Base-by-base conservation (phyloP, 2,888 invertebrate genomes). In the Resseliella maxima region DNA sequence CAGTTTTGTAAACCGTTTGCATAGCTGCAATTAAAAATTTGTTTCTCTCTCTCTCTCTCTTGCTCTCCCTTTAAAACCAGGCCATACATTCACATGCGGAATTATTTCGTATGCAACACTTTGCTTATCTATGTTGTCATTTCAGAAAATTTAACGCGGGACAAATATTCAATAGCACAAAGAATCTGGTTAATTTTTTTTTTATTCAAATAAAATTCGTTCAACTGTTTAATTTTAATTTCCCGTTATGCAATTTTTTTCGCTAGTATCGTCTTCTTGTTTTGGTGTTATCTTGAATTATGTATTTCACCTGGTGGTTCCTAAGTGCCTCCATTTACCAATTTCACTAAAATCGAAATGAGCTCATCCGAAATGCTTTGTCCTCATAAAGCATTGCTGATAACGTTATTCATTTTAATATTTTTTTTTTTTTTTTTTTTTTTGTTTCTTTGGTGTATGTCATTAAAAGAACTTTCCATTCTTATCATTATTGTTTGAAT, bases 401-500 rank as follows among this genome's bases (percentile, higher is more conserved):
- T 72, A 72, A 72, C 15, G 31, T n/a, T n/a, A n/a, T n/a, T n/a
- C n/a, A n/a, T n/a, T n/a, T n/a, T n/a, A n/a, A n/a, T n/a, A n/a
- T n/a, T n/a, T n/a, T n/a, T n/a, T n/a, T n/a, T n/a, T n/a, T n/a
- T n/a, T n/a, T n/a, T n/a, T n/a, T 12, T 50, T 21, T n/a, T n/a
- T 24, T 5, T 24, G n/a, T 12, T n/a, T 3, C 24, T 59, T 59
- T 24, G 12, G 12, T 59, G 18, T 21, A 59, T 59, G 2, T 59
- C 59, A 59, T 72, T 72, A 72, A 72, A 72, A 12, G 2, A 15
- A 31, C 72, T 72, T 72, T 72, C 72, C 1, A n/a, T 72, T n/a
- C 31, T 72, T 72, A 72, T 72, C 72, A n/a, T 31, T 72, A 72
- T 72, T 72, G 72, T 72, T 72, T 72, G 15, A 72, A 72, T 72